Base-by-base conservation (phyloP, 2,797 vertebrate genomes). In the Gymnoscopelus braueri region DNA sequence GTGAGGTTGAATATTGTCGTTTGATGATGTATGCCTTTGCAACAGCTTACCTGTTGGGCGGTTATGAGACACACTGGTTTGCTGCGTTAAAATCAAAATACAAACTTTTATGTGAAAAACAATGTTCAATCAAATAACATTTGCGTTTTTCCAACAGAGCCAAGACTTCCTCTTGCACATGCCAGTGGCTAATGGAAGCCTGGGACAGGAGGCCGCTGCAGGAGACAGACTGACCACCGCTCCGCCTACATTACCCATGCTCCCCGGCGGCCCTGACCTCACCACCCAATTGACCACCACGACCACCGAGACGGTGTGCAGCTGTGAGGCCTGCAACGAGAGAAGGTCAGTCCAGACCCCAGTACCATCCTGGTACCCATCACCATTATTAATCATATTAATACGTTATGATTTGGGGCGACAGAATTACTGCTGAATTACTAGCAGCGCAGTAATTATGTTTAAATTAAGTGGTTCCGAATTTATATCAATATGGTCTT, bases 141-240 rank as follows among this genome's bases (percentile, higher is more conserved):
- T 71, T 77, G 29, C 57, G 4, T 11, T 32, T 67, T 68, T 19
- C 9, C 57, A 64, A 73, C 84, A 98, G 97, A 95, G 91, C 87
- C 97, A 97, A 90, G 97, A 99, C 91, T 98, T 98, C 80, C 94
- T 98, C 85, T 94, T 98, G 89, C 97, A 98, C 90, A 94, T 97
- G 92, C 95, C 96, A 32, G 87, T 96, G 83, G 94, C 93, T 74
- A 96, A 95, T 75, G 95, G 95, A 64, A 92, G 91, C 80, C 88
- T 96, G 32, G 94, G 92, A 75, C 94, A 95, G 60, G 96, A 98
- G 66, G 88, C 92, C 3, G 86, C 92, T 24, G 85, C 93, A 7
- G 91, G 90, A 59, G 94, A 95, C 80, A 92, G 96, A 87, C 92
- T 97, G 81, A 86, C 93, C 65, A 84, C 95, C 59, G 94, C 95